phyloP scores from a whole-genome alignment of 2,888 invertebrate species.

The Oxytorus armatus region DNA sequence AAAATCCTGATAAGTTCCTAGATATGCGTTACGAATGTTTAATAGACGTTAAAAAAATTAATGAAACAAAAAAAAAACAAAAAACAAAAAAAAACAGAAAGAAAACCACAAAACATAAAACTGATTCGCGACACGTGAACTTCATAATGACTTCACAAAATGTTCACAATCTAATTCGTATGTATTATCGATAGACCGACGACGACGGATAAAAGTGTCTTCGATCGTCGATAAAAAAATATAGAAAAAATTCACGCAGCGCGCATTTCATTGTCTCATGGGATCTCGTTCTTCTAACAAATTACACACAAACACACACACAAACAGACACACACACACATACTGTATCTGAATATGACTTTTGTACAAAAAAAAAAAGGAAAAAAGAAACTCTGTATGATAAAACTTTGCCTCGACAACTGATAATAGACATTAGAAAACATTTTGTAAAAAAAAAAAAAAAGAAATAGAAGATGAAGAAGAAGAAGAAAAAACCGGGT shows the following conservation, averaged over 20 bases:
- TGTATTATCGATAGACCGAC: too few relatives aligned
- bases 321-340: too few relatives aligned
- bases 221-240: not conserved
- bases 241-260: constrained; percentile 9
- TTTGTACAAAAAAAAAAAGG: too few relatives aligned
- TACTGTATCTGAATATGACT: constrained; percentile 32
- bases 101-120: too few relatives aligned
- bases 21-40: constrained; percentile 64
- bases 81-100: constrained; percentile 5
- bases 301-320: too few relatives aligned
- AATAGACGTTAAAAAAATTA: constrained; percentile 38
- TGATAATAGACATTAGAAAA: constrained; percentile 63
- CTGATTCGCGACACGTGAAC: not conserved
- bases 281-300: constrained; percentile 34
- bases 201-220: too few relatives aligned
- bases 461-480: too few relatives aligned
- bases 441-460: constrained; percentile 71
- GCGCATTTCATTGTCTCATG: constrained; percentile 25
- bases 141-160: not conserved
- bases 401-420: constrained; percentile 72
- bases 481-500: constrained; percentile 53
- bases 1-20: constrained; percentile 76
- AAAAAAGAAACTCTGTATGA: constrained; percentile 72
- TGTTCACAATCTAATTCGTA: too few relatives aligned
- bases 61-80: constrained; percentile 10